These are phyloP conservation scores for Ornithoptera priamus DNA, from an alignment of 2,888 invertebrate species.

Conservation along the genomic window DNA sequence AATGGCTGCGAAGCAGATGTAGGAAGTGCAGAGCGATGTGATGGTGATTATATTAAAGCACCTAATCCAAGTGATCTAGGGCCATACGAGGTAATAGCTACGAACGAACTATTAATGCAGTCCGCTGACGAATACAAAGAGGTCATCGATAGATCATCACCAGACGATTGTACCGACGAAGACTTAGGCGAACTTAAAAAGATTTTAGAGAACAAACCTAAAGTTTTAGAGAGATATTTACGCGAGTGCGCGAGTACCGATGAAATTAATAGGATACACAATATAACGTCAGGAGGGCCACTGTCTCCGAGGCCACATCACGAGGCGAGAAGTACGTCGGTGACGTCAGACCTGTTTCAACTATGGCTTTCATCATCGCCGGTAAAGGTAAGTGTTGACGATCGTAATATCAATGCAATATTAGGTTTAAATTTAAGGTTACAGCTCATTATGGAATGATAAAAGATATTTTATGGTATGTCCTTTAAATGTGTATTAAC, in stretches of 20 bases:
- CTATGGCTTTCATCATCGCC: constrained; percentile 91
- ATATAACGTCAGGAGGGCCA: constrained; percentile 76
- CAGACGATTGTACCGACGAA: constrained; percentile 65
- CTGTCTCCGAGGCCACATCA: constrained; percentile 70
- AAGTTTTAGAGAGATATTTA: constrained; percentile 87
- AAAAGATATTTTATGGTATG: too few relatives aligned
- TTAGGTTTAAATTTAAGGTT: constrained; percentile 1
- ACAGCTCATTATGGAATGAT: too few relatives aligned
- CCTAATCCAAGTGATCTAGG: constrained; percentile 66
- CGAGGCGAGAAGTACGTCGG: constrained; percentile 84
- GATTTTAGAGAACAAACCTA: constrained; percentile 79
- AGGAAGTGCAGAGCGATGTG: constrained; percentile 52
- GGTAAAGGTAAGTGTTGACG: constrained; percentile 79
- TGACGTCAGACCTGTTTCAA: constrained; percentile 91
- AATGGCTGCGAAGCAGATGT: constrained; percentile 72
- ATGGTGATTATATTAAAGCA: constrained; percentile 56
- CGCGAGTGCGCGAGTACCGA: constrained; percentile 86
- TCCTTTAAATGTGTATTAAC: too few relatives aligned
- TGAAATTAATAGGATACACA: constrained; percentile 81
- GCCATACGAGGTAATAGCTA: constrained; percentile 63
- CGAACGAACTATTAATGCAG: constrained; percentile 60
- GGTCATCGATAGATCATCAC: constrained; percentile 64
- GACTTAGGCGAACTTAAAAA: constrained; percentile 65
- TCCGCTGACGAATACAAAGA: constrained; percentile 65
- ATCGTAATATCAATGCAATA: constrained; percentile 26